Conservation (phyloP, 1,140 invertebrate species). For the Theocolax elegans region DNA sequence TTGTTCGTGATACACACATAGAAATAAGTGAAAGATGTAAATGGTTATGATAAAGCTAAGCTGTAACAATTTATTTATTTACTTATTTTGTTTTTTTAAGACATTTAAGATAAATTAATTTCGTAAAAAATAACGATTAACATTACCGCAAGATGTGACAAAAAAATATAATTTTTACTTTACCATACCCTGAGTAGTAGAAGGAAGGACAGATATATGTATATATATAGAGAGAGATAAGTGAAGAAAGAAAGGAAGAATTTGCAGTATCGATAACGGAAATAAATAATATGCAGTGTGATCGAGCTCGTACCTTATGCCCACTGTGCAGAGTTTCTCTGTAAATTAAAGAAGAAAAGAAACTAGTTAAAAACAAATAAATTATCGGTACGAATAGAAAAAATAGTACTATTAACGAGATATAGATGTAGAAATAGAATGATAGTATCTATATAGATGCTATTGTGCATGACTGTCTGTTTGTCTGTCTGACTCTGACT, state of each 20-base stretch:
- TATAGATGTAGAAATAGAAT: slow-evolving; percentile 3
- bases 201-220: slow-evolving; percentile 30
- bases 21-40: slow-evolving; percentile 44
- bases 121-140: not conserved
- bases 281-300: slow-evolving; percentile 48
- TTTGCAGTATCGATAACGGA: slow-evolving; percentile 39
- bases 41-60: slow-evolving; percentile 7
- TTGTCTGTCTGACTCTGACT: no score
- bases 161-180: slow-evolving; percentile 17
- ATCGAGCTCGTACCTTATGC: slow-evolving; percentile 63
- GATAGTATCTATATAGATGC: slow-evolving; percentile 23
- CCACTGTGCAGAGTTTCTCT: slow-evolving; percentile 67
- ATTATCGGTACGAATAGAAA: slow-evolving; percentile 19
- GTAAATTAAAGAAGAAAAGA: slow-evolving; percentile 66
- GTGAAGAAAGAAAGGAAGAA: slow-evolving; percentile 27
- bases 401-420: slow-evolving; percentile 21
- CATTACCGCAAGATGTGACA: no score
- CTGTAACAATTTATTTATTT: no score
- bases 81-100: slow-evolving; percentile 10
- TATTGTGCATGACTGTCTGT: no score
- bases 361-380: slow-evolving; percentile 62
- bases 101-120: not conserved
- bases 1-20: no score
- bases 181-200: slow-evolving; percentile 25
- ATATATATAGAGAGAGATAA: slow-evolving; percentile 41